Conservation (phyloP, 92 coral and sea anemone genomes). For the Hydrozoanthus gracilis region DNA sequence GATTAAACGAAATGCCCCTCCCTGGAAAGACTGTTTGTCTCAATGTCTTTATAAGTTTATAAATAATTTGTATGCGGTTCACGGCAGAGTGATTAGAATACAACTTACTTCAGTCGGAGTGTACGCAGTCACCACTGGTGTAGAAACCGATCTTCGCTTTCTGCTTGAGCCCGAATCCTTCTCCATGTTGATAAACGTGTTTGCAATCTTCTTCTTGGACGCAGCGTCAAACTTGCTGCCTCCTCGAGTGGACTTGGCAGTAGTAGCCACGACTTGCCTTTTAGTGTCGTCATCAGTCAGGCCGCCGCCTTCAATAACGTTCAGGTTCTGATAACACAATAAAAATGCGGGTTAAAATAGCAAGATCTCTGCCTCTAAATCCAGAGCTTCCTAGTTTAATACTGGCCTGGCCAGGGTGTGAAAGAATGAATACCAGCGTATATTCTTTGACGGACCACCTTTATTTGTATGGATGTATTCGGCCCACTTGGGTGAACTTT, state of each 20-base stretch:
- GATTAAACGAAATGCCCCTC: too few relatives aligned
- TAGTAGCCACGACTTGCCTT: conserved; percentile 42
- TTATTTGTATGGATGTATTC: too few relatives aligned
- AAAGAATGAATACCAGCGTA: too few relatives aligned
- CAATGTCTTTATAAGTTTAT: too few relatives aligned
- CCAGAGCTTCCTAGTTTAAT: not conserved
- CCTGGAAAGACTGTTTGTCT: too few relatives aligned
- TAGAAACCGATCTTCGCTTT: conserved; percentile 52
- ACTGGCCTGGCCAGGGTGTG: not conserved
- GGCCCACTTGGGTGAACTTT: too few relatives aligned
- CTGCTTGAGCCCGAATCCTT: conserved; percentile 4
- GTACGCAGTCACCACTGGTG: conserved; percentile 46
- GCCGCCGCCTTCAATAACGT: conserved; percentile 53
- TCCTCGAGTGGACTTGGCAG: conserved; percentile 53
- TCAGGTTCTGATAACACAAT: conserved; percentile 48
- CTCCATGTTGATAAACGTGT: conserved; percentile 43
- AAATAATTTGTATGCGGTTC: too few relatives aligned
- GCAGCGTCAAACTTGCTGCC: conserved; percentile 47
- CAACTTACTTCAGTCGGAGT: conserved; percentile 4
- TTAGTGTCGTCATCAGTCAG: conserved; percentile 52
- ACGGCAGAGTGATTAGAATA: too few relatives aligned
- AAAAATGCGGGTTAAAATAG: not conserved
- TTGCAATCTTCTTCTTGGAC: conserved; percentile 26
- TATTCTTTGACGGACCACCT: too few relatives aligned
- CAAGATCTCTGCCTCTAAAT: not conserved